Evolutionary conservation across 2,888 invertebrate species (phyloP), one percentile per base, ranked within the genome.

Genomic region (Cistogaster globosa): DNA sequence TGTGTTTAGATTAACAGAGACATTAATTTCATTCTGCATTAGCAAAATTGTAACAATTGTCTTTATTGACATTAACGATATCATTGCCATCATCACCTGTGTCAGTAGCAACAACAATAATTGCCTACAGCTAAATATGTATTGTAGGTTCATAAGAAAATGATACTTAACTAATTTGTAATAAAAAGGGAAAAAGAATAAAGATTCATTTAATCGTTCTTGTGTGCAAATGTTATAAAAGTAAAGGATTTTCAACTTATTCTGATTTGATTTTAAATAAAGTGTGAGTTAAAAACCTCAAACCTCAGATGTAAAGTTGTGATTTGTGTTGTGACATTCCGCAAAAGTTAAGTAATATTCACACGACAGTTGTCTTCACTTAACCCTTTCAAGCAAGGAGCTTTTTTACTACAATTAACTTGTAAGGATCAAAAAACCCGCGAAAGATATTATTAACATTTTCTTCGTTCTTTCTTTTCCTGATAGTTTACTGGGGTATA

Each of bases 121-220:
- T n/a, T 63, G 14, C 48, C 14, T 57, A 16, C 26, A 57, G 20
- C 45, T 53, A 53, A n/a, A 53, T 45, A 26, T 18, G 11, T 42
- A 26, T 53, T 36, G 45, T 55, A 11, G 18, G 5, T 45, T 57
- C 16, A 6, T 58, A 65, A 53, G 38, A 42, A 60, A 20, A 60
- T 55, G n/a, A 74, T 62, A 53, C 48, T 76, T 63, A 69, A 63
- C 75, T 75, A 75, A 76, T 82, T 82, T 76, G 69, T 76, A 65
- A 74, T 58, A 58, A 57, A 65, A 69, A 75, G 69, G 76, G 45
- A 71, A 65, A 65, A 48, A 57, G 48, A 6, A 63, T 57, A 45
- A 36, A n/a, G n/a, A 32, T 20, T 26, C 12, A n/a, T n/a, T 16
- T 68, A 51, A 53, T 26, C 7, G 51, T n/a, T 58, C 6, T n/a